A percentile compares a stretch with the other conserved stretches of the same genome.
Evolutionary conservation across 2,888 invertebrate species (phyloP).

Genomic region (Chironomus tentans): DNA sequence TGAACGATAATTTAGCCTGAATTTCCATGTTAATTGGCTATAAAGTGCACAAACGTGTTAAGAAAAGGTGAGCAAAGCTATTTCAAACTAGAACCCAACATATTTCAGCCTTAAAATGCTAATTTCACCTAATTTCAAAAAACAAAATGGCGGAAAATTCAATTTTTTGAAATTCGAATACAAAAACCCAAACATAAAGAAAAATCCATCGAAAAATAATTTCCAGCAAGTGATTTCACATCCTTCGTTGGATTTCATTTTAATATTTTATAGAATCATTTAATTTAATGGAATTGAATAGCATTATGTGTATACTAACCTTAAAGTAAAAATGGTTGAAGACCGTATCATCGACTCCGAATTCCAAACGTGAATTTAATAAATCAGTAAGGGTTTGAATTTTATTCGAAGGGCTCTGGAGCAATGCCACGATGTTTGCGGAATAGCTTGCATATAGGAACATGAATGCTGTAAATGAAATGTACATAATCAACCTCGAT

Average conservation of each 20-base stretch:
- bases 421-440: conserved; percentile 64
- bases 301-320: conserved; percentile 42
- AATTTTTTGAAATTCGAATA: background rate
- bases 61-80: no score
- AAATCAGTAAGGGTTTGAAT: conserved; percentile 56
- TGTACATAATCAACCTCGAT: conserved; percentile 53
- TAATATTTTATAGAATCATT: background rate
- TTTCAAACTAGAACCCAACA: no score
- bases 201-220: background rate
- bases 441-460: conserved; percentile 67
- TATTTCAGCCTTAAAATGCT: no score
- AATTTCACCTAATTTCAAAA: no score
- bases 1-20: no score
- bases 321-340: conserved; percentile 60
- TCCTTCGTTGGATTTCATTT: background rate
- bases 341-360: conserved; percentile 60
- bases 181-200: background rate
- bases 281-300: background rate
- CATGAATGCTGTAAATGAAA: conserved; percentile 54
- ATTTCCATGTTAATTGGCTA: no score
- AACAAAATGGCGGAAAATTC: background rate
- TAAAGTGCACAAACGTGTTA: no score
- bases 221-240: background rate
- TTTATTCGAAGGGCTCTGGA: conserved; percentile 61
- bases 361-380: conserved; percentile 52